Evolutionary conservation across 92 coral and sea anemone genomes (phyloP).

Genomic region (Actinostola sp.): DNA sequence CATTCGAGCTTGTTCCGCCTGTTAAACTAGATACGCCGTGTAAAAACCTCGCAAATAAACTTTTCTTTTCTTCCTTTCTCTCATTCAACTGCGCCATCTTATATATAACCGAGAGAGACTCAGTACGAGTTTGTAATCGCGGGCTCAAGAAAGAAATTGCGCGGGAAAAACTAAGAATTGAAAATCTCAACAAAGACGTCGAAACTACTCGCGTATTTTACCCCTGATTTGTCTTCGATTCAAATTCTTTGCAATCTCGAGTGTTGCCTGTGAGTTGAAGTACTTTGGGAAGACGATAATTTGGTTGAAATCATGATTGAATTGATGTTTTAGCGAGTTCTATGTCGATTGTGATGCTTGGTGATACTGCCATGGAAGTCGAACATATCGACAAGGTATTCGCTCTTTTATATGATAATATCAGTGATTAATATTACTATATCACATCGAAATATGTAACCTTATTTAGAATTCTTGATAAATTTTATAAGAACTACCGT

Average conservation of each 20-base stretch:
- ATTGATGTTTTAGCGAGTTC: background rate
- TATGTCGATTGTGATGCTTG: constrained; percentile 23
- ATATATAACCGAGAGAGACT: constrained; percentile 24
- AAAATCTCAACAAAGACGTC: constrained; percentile 4
- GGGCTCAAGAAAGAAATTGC: constrained; percentile 52
- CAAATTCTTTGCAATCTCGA: background rate
- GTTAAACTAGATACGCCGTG: constrained; percentile 13
- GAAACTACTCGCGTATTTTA: background rate
- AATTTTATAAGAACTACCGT: background rate
- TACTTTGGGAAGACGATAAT: background rate
- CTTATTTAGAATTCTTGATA: background rate
- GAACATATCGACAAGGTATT: background rate
- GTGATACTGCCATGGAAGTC: constrained; percentile 11
- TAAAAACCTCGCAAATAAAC: constrained; percentile 8
- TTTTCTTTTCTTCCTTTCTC: background rate
- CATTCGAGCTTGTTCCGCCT: constrained; percentile 57
- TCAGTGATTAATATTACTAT: background rate
- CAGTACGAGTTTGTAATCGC: constrained; percentile 29
- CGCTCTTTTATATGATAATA: background rate
- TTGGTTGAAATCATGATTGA: background rate
- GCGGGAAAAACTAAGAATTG: constrained; percentile 29
- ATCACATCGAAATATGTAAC: background rate
- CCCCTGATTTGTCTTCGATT: background rate
- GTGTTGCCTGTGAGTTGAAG: background rate
- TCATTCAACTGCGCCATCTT: background rate